Evolutionary conservation across 2,113 vertebrate genomes (phyloP).

Genomic region (Bos javanicus): DNA sequence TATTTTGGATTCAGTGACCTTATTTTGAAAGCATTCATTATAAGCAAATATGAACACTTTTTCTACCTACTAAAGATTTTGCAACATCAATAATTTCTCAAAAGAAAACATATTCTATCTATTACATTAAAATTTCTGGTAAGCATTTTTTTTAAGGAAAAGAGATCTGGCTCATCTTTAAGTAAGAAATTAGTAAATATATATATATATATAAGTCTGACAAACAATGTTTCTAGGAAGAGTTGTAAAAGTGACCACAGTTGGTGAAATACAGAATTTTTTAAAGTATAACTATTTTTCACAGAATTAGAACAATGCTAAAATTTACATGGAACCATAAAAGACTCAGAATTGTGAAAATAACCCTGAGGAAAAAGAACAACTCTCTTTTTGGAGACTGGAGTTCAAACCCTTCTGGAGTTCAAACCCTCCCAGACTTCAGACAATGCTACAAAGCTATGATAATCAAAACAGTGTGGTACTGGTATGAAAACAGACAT

Average conservation of each 20-base stretch:
- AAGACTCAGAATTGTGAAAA: not conserved
- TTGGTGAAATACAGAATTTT: not conserved
- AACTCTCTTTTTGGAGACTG: too few species aligned
- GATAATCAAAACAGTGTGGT: not conserved
- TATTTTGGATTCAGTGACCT: not conserved
- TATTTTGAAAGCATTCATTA: conserved; percentile 5
- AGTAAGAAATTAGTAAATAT: not conserved
- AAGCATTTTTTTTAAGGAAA: not conserved
- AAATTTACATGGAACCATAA: not conserved
- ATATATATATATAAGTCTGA: not conserved
- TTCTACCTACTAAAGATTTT: not conserved
- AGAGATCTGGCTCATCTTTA: not conserved
- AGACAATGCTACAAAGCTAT: not conserved
- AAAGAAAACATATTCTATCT: not conserved
- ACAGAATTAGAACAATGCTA: not conserved
- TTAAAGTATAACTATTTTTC: not conserved
- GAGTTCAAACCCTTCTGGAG: too few species aligned
- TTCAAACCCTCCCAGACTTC: not conserved
- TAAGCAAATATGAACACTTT: not conserved
- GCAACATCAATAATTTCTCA: not conserved
- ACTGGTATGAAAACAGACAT: not conserved
- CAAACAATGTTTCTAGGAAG: not conserved
- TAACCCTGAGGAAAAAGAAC: too few species aligned
- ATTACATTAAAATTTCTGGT: not conserved
- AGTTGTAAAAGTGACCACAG: not conserved